Evolutionary conservation across 2,113 vertebrate species (phyloP).

Genomic region (Dinomys branickii): DNA sequence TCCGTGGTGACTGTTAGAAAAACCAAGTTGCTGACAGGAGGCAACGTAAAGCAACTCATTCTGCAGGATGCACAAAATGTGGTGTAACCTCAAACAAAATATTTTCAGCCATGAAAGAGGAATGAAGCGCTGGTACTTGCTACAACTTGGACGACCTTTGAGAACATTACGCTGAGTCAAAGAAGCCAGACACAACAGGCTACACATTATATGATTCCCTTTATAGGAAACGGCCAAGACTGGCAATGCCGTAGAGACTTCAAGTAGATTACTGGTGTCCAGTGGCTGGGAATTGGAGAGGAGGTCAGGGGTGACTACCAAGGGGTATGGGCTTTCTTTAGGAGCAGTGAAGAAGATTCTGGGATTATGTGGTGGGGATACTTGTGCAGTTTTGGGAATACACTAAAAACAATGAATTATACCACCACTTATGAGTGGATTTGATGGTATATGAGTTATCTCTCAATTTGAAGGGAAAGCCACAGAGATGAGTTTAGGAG

Average conservation of each 20-base stretch:
- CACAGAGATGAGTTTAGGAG: neutral
- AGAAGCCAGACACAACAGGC: neutral
- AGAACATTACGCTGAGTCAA: neutral
- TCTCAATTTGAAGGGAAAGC: neutral
- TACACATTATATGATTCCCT: neutral
- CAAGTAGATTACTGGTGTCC: neutral
- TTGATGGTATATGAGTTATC: neutral
- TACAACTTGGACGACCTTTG: neutral
- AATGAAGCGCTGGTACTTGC: neutral
- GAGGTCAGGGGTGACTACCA: no score
- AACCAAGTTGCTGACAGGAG: neutral
- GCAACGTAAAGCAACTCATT: neutral
- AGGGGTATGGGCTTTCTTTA: neutral
- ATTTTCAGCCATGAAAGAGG: neutral
- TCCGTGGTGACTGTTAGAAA: neutral
- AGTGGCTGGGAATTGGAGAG: neutral
- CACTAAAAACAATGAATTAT: neutral
- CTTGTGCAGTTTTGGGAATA: neutral
- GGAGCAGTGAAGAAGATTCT: neutral
- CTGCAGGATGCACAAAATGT: neutral
- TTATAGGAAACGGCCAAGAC: neutral
- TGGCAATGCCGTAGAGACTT: neutral
- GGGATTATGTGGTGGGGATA: neutral
- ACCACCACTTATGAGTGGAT: neutral
- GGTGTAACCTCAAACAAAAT: neutral